These are phyloP conservation scores for Setipinna tenuifilis DNA, from an alignment of 2,797 vertebrate genomes.

Conservation along the genomic window DNA sequence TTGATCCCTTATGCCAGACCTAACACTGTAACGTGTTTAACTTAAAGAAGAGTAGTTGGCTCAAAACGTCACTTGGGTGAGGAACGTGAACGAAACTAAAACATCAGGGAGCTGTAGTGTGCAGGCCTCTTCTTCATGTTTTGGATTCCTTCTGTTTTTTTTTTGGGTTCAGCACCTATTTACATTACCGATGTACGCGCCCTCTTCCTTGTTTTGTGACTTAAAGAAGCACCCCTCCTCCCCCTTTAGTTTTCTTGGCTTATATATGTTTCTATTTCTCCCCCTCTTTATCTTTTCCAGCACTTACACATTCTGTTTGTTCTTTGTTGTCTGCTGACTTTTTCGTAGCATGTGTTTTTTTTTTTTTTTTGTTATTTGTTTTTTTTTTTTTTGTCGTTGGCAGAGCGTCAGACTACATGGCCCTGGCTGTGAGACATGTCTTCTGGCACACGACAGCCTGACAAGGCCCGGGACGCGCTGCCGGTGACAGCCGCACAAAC, in stretches of 20 bases:
- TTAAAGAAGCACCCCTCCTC: background rate
- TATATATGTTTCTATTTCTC: background rate
- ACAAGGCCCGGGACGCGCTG: conserved; percentile 84
- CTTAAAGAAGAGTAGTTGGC: too few relatives aligned
- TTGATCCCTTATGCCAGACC: background rate
- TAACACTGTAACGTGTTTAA: background rate
- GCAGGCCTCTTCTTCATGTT: conserved; percentile 67
- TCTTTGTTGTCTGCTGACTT: conserved; percentile 88
- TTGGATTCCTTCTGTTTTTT: conserved; percentile 34
- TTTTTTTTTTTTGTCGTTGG: conserved; percentile 70
- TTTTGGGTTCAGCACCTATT: conserved; percentile 5
- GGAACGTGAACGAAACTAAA: too few relatives aligned
- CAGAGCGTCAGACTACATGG: conserved; percentile 76
- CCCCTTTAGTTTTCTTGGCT: background rate
- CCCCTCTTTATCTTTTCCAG: conserved; percentile 70
- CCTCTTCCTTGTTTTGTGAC: background rate
- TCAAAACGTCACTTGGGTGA: too few relatives aligned
- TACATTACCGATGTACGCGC: too few relatives aligned
- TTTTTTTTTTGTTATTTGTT: too few relatives aligned
- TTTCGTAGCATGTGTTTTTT: conserved; percentile 72
- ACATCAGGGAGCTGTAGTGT: too few relatives aligned
- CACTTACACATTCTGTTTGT: conserved; percentile 92
- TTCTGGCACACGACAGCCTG: conserved; percentile 91
- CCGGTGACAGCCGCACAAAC: conserved; percentile 89
- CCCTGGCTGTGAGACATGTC: conserved; percentile 89